Evolutionary conservation across 1,140 invertebrate species (phyloP), one percentile per base, ranked within the genome.

Genomic region (Bombus pyrosoma): DNA sequence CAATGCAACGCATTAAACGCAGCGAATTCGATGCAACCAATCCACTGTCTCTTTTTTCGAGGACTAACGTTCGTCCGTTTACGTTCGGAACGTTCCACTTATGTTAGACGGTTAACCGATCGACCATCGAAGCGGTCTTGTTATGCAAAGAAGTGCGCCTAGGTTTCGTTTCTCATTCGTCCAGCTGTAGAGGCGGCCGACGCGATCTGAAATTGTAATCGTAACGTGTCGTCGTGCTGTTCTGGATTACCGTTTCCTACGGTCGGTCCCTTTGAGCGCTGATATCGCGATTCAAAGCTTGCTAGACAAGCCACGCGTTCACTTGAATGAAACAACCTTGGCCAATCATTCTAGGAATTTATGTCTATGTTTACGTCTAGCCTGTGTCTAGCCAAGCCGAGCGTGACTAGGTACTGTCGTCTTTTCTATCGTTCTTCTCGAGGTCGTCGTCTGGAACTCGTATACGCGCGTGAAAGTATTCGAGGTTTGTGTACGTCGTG

Each of bases 171-270:
- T 80, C 76, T 80, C 13, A 41, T 83, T 71, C 76, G 76, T 28
- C 71, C 84, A 85, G 83, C 77, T 79, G 69, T 64, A 9, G 34
- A 9, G 34, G 28, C 12, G 5, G 25, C 34, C 43, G 71, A 85
- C 84, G 84, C 78, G 84, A 85, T 81, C 79, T 85, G 84, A 85
- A 85, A 85, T 81, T 81, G 71, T 81, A 85, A 81, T 85, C 71
- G 78, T 68, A 81, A 53, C 10, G 41, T 39, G 10, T 62, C 59
- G 25, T 32, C n/a, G 32, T 12, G 34, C 53, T 71, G 32, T 59
- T 72, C 41, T n/a, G 76, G 12, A 59, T 85, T 85, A 85, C 83
- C 76, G 83, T 85, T 85, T 80, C 28, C 34, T 32, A 34, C 18
- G 41, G 53, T 43, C 80, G 81, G 74, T 68, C 32, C 75, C 75